A percentile compares a stretch with the other conserved stretches of the same genome.
Evolutionary conservation across 2,888 invertebrate species (phyloP).

Genomic region (Platycheirus rosarum): DNA sequence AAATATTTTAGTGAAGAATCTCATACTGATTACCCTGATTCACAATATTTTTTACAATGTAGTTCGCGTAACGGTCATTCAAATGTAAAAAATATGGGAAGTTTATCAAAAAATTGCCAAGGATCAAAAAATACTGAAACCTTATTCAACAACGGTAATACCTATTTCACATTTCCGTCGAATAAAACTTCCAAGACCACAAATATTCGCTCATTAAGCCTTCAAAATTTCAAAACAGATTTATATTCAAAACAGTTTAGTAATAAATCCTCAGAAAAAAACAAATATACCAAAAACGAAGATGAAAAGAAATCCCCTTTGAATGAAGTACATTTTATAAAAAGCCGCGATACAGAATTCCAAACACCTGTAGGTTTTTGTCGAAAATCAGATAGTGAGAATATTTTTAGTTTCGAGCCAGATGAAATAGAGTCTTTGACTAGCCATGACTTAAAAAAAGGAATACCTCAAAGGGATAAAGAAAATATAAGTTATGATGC

Average conservation of each 20-base stretch:
- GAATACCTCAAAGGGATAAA: conserved; percentile 82
- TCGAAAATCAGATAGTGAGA: conserved; percentile 87
- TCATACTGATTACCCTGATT: conserved; percentile 88
- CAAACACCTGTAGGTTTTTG: conserved; percentile 84
- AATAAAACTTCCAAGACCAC: conserved; percentile 85
- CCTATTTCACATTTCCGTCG: conserved; percentile 86
- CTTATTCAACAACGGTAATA: conserved; percentile 85
- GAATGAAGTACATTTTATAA: conserved; percentile 73
- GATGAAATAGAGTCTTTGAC: conserved; percentile 89
- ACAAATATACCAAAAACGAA: too few species aligned
- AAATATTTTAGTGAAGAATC: conserved; percentile 88
- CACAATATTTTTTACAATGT: too few species aligned
- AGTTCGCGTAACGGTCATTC: too few species aligned
- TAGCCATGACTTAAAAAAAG: conserved; percentile 82
- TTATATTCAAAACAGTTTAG: conserved; percentile 83
- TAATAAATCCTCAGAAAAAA: too few species aligned
- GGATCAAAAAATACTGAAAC: conserved; percentile 81
- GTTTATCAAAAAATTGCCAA: too few species aligned
- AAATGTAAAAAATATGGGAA: too few species aligned
- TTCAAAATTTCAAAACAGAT: conserved; percentile 89
- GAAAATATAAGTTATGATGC: conserved; percentile 85
- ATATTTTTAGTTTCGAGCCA: conserved; percentile 90
- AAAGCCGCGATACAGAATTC: conserved; percentile 78
- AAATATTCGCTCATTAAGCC: conserved; percentile 87
- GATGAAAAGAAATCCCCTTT: too few species aligned